Base-by-base conservation (phyloP, 2,113 vertebrate genomes). In the Heterocephalus glaber region DNA sequence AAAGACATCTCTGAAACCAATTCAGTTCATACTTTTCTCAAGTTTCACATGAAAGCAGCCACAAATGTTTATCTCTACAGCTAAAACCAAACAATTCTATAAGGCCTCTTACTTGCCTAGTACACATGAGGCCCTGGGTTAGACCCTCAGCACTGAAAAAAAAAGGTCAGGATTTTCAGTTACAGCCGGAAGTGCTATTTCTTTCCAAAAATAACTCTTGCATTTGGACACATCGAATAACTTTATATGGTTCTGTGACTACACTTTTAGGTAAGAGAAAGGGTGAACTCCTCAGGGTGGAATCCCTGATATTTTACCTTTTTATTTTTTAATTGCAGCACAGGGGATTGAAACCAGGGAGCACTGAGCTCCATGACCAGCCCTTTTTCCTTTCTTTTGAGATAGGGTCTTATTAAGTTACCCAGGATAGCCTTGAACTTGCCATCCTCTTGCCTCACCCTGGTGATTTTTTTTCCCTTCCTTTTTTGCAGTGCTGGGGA, bases 1-100 rank as follows among this genome's bases (percentile, higher is more conserved):
- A 72, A 90, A 90, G 49, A 84, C 35, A 94, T 26, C 60, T 90
- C 63, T 93, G 92, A 65, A 56, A 81, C 10, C 44, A 94, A 94
- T 41, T 19, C 7, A 56, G 22, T 52, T 6, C 30, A 19, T 74
- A 61, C 20, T 87, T 92, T 86, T 90, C 81, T 76, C 16, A 90
- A 96, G 35, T 63, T 92, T 47, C 66, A 93, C 13, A 44, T 16
- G 60, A 33, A 89, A 95, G 65, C 6, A 65, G 38, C 4, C 38
- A 89, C 17, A 95, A 44, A 82, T 85, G 81, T 65, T 68, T 88
- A 88, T 60, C 81, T 92, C 54, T 60, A 86, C 19, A 86, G 44
- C 63, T 88, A 88, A 90, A 72, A 17, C 77, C 91, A 33, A 44
- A 95, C 1, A 52, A 30, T 80, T 92, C 49, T 81, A 56, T 58